Base-by-base conservation (phyloP, 2,797 vertebrate species). In the Stomatorhinus walkeri region DNA sequence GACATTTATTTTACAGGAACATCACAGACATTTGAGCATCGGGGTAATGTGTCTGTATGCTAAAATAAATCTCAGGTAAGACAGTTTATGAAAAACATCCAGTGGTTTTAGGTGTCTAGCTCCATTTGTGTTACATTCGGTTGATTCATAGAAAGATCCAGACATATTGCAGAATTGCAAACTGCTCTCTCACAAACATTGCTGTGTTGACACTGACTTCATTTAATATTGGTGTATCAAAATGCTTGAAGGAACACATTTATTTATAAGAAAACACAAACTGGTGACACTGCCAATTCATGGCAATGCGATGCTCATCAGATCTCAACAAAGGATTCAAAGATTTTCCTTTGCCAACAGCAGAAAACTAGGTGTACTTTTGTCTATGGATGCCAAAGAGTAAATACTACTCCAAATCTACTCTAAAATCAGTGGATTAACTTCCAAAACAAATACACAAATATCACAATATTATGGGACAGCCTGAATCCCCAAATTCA, bases 1-100 rank as follows among this genome's bases (percentile, higher is more conserved):
- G 76, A 85, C 83, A 85, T 28, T 85, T 85, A 46, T 83, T 83
- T 46, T 83, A 83, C 43, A 83, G 43, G 9, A n/a, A 83, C 79
- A 85, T 52, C 24, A 85, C 43, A 49, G 48, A 48, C 12, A 49
- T 48, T 51, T 54, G 51, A 51, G 51, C 85, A 54, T 16, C 1
- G 10, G 54, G n/a, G 16, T 9, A 49, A 54, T 87, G 52, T 59
- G 85, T 56, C 16, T 87, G 46, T 10, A 24, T 54, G 49, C 10
- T 85, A 16, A 85, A 49, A 49, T 32, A 52, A 52, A 85, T 32
- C 49, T 54, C 24, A 85, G 22, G 28, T 64, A 54, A 43, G 54
- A 51, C 84, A 85, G 49, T 19, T 51, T 22, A 46, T 87, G 43
- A 48, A 48, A 14, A 64, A 64, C 40, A 48, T 68, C 16, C 10